Conservation (phyloP, 2,888 invertebrate species). For the Thumatha senex region DNA sequence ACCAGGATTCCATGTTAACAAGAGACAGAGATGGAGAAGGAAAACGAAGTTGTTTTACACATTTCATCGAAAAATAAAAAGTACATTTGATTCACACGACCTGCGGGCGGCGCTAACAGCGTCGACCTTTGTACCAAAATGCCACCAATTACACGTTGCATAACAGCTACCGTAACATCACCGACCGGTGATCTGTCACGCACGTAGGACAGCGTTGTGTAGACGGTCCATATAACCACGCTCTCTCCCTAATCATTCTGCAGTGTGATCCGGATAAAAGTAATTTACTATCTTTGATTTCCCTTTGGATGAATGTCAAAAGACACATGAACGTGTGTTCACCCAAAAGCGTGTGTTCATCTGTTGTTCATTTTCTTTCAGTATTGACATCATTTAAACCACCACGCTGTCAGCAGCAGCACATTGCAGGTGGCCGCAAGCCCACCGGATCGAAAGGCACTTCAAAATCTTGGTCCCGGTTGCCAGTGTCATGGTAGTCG, state of each 20-base stretch:
- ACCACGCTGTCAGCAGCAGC: no score
- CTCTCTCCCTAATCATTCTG: neutral
- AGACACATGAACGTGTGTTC: no score
- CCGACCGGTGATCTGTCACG: neutral
- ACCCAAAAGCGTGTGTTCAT: no score
- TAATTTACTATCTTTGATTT: neutral
- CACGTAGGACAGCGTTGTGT: constrained; percentile 17
- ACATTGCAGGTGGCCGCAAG: no score
- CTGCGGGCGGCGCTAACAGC: neutral
- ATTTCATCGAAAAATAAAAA: neutral
- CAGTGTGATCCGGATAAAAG: neutral
- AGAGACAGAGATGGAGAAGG: no score
- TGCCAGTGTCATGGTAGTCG: no score
- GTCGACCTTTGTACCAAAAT: constrained; percentile 3
- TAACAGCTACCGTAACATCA: constrained; percentile 2
- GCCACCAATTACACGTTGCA: constrained; percentile 1
- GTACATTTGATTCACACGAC: constrained; percentile 1
- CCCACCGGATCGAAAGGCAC: no score
- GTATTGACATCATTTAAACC: no score
- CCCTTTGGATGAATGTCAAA: neutral
- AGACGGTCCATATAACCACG: constrained; percentile 5
- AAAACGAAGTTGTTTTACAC: no score
- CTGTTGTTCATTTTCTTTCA: no score
- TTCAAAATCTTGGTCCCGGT: no score
- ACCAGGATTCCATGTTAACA: no score